phyloP scores from a whole-genome alignment of 2,797 vertebrate species.

The Spinus olivaceus region DNA sequence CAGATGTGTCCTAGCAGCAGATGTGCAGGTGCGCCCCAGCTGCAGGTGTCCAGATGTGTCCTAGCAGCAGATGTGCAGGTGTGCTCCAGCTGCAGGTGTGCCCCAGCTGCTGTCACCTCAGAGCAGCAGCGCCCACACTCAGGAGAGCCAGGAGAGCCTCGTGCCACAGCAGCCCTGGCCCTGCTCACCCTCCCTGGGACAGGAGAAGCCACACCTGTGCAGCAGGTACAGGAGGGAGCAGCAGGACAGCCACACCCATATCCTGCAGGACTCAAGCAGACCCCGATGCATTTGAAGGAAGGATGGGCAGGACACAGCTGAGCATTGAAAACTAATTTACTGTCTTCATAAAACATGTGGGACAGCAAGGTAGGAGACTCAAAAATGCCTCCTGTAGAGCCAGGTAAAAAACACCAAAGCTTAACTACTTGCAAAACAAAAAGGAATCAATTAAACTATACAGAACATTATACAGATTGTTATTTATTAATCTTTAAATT shows the following conservation, averaged over 20 bases:
- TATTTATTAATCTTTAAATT: not conserved
- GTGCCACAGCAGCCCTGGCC: not conserved
- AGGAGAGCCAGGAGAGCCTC: not conserved
- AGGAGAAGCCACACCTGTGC: fast-evolving
- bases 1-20: too few relatives aligned
- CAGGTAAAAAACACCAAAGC: not conserved
- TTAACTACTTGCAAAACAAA: not conserved
- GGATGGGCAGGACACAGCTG: not conserved
- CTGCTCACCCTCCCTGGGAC: fast-evolving
- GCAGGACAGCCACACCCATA: fast-evolving
- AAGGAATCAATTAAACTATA: not conserved
- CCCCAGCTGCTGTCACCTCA: not conserved
- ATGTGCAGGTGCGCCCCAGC: too few relatives aligned
- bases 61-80: too few relatives aligned
- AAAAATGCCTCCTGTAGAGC: not conserved
- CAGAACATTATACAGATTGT: not conserved
- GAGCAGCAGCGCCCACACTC: fast-evolving
- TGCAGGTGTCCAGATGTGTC: too few relatives aligned
- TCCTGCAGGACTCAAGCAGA: fast-evolving
- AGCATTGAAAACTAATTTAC: not conserved
- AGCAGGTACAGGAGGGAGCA: fast-evolving
- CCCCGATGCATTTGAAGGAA: not conserved
- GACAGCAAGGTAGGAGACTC: not conserved
- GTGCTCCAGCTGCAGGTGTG: not conserved
- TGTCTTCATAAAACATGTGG: fast-evolving